Base-by-base conservation (phyloP, 2,888 invertebrate genomes). In the Beris chalybata region DNA sequence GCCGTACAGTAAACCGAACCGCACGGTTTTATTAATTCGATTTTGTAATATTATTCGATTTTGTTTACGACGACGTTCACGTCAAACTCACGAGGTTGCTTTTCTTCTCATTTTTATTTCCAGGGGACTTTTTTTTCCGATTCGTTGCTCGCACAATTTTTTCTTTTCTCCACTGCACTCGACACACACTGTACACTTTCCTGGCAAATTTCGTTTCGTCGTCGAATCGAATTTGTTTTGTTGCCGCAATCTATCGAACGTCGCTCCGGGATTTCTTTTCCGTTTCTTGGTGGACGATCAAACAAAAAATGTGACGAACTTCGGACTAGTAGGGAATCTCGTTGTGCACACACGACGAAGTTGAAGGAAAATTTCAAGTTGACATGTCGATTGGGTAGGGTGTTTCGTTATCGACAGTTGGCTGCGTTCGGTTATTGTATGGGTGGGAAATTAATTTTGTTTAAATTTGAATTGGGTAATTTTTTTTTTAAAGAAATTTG, bases 261-360 rank as follows among this genome's bases (percentile, higher is more conserved):
- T 38, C 38, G 38, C 9, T 38, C 9, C 38, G 38, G 38, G 9
- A 38, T 12, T 59, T 59, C n/a, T 48, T 59, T 13, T 45, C 58
- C 58, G 47, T 67, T 57, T 31, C 29, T 31, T 54, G 52, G 44
- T 56, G 30, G 43, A 63, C 57, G 52, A 67, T 64, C 57, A 32
- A 47, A 48, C 48, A 29, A 57, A 44, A 22, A 67, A 53, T 64
- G 64, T 64, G 58, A 58, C 22, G 22, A 22, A 64, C 52, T 48
- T 54, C 53, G 48, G n/a, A 54, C 58, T 55, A 22, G 22, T 55
- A 22, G 22, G 50, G 31, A 30, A 48, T 53, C 48, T 43, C 31
- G 38, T 53, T 67, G 58, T 64, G 67, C 64, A 64, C 64, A 67
- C 52, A 64, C 56, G 22, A 32, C 58, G 58, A 57, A 45, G 31